These are phyloP conservation scores for Leuciscus waleckii DNA, from an alignment of 2,797 vertebrate genomes.

Conservation along the genomic window DNA sequence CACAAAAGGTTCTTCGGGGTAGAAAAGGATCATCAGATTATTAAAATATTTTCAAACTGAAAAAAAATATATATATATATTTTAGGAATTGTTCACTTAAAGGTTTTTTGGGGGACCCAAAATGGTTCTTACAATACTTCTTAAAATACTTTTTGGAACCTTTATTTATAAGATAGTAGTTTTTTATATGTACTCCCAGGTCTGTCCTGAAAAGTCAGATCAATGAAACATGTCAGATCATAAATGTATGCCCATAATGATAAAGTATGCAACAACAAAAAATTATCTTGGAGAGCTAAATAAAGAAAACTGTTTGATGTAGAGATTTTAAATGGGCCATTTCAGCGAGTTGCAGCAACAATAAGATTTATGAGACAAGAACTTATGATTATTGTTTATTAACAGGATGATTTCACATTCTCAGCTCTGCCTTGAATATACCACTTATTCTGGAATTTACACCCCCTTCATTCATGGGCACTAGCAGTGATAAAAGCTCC, in stretches of 20 bases:
- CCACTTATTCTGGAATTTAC: constrained; percentile 28
- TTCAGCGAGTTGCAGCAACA: background rate
- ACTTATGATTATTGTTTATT: constrained; percentile 29
- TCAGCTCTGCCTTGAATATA: constrained; percentile 27
- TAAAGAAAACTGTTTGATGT: background rate
- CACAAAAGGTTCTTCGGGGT: background rate
- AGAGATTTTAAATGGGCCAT: background rate
- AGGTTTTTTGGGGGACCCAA: background rate
- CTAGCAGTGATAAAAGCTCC: constrained; percentile 45
- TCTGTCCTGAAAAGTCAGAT: background rate
- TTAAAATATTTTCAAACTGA: background rate
- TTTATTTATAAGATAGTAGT: background rate
- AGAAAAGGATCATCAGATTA: too few species aligned
- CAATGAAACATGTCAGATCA: background rate
- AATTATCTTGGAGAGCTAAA: background rate
- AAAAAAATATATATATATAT: background rate
- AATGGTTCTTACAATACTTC: background rate
- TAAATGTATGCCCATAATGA: background rate
- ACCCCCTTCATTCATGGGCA: constrained; percentile 2
- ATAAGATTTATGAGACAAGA: constrained; percentile 6
- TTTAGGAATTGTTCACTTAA: background rate
- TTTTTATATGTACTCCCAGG: background rate
- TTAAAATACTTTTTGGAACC: background rate
- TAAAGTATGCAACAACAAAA: background rate
- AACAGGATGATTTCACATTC: constrained; percentile 12